Conservation (phyloP, 2,888 invertebrate species). For the Arge pagana region DNA sequence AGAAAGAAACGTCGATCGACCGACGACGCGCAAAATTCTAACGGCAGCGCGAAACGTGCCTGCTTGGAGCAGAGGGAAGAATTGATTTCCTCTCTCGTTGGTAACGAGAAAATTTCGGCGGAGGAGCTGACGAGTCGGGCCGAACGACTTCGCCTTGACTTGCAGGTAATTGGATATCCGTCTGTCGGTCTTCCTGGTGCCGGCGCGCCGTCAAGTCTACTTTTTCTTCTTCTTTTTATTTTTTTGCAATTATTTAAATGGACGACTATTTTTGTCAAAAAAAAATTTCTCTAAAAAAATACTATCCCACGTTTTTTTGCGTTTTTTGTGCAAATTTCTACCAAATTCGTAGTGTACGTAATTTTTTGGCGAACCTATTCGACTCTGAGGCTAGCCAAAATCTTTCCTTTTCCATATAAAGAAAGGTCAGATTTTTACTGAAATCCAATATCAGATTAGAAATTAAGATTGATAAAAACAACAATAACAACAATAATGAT, state of each 20-base stretch:
- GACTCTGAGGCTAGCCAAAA: no score
- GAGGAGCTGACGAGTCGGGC: constrained; percentile 50
- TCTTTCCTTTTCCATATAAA: no score
- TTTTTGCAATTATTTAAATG: neutral
- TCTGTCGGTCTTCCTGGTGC: neutral
- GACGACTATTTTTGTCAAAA: neutral
- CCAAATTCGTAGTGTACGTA: no score
- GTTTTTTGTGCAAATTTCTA: no score
- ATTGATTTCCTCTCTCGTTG: constrained; percentile 49
- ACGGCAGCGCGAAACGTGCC: constrained; percentile 39
- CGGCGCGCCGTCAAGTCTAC: neutral
- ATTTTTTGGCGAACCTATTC: no score
- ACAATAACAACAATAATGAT: no score
- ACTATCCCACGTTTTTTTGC: no score
- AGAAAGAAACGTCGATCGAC: constrained; percentile 40
- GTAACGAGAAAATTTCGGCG: constrained; percentile 47
- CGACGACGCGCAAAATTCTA: constrained; percentile 13
- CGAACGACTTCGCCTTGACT: constrained; percentile 49
- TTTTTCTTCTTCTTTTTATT: neutral
- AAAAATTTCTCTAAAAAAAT: no score
- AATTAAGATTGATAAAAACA: no score
- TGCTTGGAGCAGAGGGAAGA: constrained; percentile 51
- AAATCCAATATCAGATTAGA: no score
- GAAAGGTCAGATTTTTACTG: no score
- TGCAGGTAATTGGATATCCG: constrained; percentile 41